These are phyloP conservation scores for Butastur rufipennis DNA, from an alignment of 2,113 vertebrate species.

Conservation along the genomic window DNA sequence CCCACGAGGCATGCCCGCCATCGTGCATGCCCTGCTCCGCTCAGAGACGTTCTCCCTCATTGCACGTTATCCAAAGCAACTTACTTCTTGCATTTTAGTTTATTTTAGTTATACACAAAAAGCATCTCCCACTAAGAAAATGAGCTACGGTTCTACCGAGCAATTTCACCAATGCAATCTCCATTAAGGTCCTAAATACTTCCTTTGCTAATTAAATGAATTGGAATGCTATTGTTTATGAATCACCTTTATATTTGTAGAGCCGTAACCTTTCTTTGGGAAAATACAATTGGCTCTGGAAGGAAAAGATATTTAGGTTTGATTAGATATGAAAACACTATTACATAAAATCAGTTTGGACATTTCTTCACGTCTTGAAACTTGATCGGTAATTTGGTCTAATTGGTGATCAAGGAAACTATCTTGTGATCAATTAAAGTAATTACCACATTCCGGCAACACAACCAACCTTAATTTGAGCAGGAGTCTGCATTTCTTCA, in stretches of 20 bases:
- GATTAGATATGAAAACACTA: conserved; percentile 83
- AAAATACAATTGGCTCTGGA: conserved; percentile 82
- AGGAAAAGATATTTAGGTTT: conserved; percentile 89
- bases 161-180: conserved; percentile 92
- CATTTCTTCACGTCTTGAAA: conserved; percentile 90
- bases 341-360: conserved; percentile 79
- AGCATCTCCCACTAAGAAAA: conserved; percentile 75
- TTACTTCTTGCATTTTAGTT: conserved; percentile 72
- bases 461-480: conserved; percentile 93
- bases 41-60: neutral
- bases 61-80: conserved; percentile 68
- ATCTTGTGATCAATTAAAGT: conserved; percentile 98
- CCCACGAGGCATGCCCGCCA: fast-evolving
- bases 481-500: conserved; percentile 93
- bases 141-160: conserved; percentile 77
- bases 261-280: conserved; percentile 76
- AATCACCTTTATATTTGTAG: conserved; percentile 77
- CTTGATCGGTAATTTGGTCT: conserved; percentile 90
- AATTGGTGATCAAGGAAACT: conserved; percentile 98
- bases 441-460: conserved; percentile 99
- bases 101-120: conserved; percentile 80
- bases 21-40: neutral
- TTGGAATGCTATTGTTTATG: conserved; percentile 91
- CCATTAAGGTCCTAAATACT: conserved; percentile 94
- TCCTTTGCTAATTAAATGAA: conserved; percentile 93